Evolutionary conservation across 2,888 invertebrate species (phyloP).

Genomic region (Pomacea canaliculata): DNA sequence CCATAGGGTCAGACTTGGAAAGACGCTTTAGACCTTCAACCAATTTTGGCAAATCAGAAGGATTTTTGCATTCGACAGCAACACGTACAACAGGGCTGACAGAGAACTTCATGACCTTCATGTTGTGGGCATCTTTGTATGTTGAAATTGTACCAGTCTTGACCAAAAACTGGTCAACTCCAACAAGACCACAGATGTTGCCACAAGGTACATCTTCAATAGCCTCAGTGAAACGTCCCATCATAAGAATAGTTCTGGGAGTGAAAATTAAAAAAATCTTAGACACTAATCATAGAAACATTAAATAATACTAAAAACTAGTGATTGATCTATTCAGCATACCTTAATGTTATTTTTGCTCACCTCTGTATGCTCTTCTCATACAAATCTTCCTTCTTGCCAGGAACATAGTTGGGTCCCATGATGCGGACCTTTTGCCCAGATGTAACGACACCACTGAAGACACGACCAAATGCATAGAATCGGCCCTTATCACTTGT

Average conservation of each 20-base stretch:
- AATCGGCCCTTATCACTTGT: slow-evolving; percentile 99
- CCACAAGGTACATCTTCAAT: slow-evolving; percentile 99
- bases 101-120: slow-evolving; percentile 98
- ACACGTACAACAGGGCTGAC: slow-evolving; percentile 99
- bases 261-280: background rate
- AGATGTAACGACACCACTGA: slow-evolving; percentile 87
- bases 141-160: slow-evolving; percentile 99
- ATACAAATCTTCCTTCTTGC: slow-evolving; percentile 98
- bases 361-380: slow-evolving; percentile 96
- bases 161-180: slow-evolving; percentile 99
- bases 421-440: slow-evolving; percentile 88
- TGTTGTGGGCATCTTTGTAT: slow-evolving; percentile 99
- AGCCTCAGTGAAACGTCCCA: slow-evolving; percentile 99
- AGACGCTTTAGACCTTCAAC: slow-evolving; percentile 98
- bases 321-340: background rate
- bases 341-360: background rate
- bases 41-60: slow-evolving; percentile 98
- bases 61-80: slow-evolving; percentile 99
- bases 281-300: background rate
- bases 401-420: slow-evolving; percentile 98
- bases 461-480: slow-evolving; percentile 99
- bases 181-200: slow-evolving; percentile 99
- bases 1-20: slow-evolving; percentile 99
- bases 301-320: background rate
- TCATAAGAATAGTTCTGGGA: slow-evolving; percentile 95